Evolutionary conservation across 2,113 vertebrate species (phyloP).

Genomic region (Gavia stellata): DNA sequence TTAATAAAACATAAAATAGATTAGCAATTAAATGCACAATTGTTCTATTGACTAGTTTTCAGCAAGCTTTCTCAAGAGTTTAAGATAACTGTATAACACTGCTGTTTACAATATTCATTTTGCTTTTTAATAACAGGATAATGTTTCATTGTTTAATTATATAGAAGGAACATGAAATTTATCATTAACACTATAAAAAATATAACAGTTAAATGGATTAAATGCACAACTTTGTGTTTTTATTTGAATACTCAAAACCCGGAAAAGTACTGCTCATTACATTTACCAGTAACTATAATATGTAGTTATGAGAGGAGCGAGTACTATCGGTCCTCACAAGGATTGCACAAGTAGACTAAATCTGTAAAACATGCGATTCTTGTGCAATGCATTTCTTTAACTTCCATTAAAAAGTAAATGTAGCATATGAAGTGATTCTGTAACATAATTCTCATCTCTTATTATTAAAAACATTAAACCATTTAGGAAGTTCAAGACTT

Average conservation of each 20-base stretch:
- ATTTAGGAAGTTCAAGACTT: slow-evolving; percentile 32
- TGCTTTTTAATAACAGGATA: neutral
- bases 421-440: slow-evolving; percentile 38
- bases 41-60: slow-evolving; percentile 19
- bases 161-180: neutral
- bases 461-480: slow-evolving; percentile 47
- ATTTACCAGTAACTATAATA: neutral
- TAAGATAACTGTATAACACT: neutral
- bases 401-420: slow-evolving; percentile 33
- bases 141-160: neutral
- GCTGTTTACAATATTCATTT: neutral
- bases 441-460: slow-evolving; percentile 47
- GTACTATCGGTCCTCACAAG: slow-evolving; percentile 25
- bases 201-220: neutral
- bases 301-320: slow-evolving; percentile 18
- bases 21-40: neutral
- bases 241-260: neutral
- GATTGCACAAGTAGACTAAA: slow-evolving; percentile 30
- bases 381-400: slow-evolving; percentile 12
- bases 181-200: neutral
- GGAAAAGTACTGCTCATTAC: neutral
- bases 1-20: slow-evolving; percentile 41
- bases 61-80: neutral
- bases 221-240: neutral
- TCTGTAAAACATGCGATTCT: slow-evolving; percentile 15